Evolutionary conservation across 1,140 invertebrate genomes (phyloP).

Genomic region (Lordiphosa collinella): DNA sequence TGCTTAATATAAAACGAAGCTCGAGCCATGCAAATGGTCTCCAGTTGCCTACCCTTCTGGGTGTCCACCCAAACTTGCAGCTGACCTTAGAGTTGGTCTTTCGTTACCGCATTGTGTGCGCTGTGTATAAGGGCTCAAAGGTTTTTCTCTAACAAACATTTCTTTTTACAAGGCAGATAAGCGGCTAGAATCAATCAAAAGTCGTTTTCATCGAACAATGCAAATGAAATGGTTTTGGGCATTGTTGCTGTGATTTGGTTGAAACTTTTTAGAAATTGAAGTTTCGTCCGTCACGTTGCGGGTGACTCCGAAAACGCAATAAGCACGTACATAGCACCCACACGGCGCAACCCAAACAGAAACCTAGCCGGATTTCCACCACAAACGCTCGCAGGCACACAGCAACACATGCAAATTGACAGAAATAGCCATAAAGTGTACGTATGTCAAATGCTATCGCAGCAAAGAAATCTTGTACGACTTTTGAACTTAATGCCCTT

Average conservation of each 20-base stretch:
- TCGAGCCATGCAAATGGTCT: conserved; percentile 36
- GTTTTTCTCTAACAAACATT: conserved; percentile 37
- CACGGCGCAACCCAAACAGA: conserved; percentile 18
- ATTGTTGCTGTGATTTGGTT: conserved; percentile 35
- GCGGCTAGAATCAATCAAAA: conserved; percentile 66
- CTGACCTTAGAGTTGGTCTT: conserved; percentile 39
- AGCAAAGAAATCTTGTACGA: conserved; percentile 58
- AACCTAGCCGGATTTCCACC: conserved; percentile 16
- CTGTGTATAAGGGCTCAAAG: conserved; percentile 4
- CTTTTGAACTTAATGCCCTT: conserved; percentile 64
- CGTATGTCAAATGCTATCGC: conserved; percentile 54
- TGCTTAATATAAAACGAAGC: conserved; percentile 16
- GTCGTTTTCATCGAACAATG: conserved; percentile 66
- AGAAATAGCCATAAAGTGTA: conserved; percentile 26
- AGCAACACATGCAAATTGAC: conserved; percentile 49
- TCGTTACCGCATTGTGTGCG: conserved; percentile 45
- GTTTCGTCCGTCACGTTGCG: conserved; percentile 58
- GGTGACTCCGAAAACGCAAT: conserved; percentile 30
- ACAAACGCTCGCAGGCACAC: conserved; percentile 3
- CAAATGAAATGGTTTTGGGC: conserved; percentile 46
- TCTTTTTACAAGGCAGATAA: conserved; percentile 59
- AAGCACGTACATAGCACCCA: conserved; percentile 63
- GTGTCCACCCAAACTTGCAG: neutral
- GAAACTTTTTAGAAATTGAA: conserved; percentile 39
- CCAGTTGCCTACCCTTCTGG: neutral